Evolutionary conservation across 2,888 invertebrate genomes (phyloP).

Genomic region (Stegophylla sp.): DNA sequence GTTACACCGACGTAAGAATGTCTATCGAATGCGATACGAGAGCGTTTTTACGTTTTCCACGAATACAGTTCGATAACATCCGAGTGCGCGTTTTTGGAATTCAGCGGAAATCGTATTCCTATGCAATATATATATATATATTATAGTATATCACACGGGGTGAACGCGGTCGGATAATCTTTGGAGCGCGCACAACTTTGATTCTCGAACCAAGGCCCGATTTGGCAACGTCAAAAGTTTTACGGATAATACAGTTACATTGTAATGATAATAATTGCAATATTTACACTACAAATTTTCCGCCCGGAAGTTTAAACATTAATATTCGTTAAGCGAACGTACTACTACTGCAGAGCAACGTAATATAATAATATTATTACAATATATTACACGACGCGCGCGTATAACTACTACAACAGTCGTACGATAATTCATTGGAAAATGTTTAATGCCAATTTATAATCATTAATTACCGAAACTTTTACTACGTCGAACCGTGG

Average conservation of each 20-base stretch:
- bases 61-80: no score
- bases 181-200: neutral
- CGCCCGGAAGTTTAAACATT: slow-evolving; percentile 43
- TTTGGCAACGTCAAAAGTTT: neutral
- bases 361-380: no score
- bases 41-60: no score
- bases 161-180: neutral
- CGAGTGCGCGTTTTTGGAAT: no score
- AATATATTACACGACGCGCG: neutral
- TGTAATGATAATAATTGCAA: neutral
- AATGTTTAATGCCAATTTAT: slow-evolving; percentile 24
- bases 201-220: neutral
- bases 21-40: no score
- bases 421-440: slow-evolving; percentile 22
- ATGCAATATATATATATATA: no score
- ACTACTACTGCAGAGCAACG: no score
- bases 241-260: slow-evolving; percentile 34
- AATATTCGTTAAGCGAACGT: slow-evolving; percentile 36
- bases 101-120: no score
- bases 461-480: slow-evolving; percentile 26
- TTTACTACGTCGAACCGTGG: neutral
- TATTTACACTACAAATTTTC: slow-evolving; percentile 3
- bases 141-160: neutral
- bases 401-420: neutral
- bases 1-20: no score